Conservation (phyloP, 92 coral and sea anemone genomes). For the Siderastrea siderea region DNA sequence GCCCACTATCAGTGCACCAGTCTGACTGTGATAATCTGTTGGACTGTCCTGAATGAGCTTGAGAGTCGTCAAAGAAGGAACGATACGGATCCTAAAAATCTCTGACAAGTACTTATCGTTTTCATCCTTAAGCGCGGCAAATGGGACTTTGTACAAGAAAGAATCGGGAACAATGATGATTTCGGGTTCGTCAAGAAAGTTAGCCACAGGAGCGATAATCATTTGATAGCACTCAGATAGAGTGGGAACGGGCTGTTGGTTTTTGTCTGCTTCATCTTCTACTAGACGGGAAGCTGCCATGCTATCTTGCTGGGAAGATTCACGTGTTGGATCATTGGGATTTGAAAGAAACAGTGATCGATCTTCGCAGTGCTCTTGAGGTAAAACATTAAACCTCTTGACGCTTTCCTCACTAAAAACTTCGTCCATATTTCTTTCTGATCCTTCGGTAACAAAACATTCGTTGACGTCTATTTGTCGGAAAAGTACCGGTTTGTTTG, state of each 20-base stretch:
- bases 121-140: background rate
- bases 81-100: background rate
- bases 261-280: background rate
- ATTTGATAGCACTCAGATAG: background rate
- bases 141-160: no score
- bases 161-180: background rate
- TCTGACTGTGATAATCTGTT: background rate
- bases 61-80: background rate
- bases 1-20: background rate
- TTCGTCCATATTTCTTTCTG: background rate
- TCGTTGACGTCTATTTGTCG: background rate
- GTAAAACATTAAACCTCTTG: background rate
- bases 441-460: background rate
- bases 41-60: no score
- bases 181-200: background rate
- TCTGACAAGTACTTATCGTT: background rate
- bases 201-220: background rate
- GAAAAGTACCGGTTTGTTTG: background rate
- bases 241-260: background rate
- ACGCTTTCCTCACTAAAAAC: background rate
- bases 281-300: background rate
- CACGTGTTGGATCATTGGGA: background rate
- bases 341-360: background rate
- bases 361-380: background rate
- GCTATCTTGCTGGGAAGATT: background rate